These are phyloP conservation scores for Manis crassicaudata DNA, from an alignment of 2,797 vertebrate genomes.

Conservation along the genomic window DNA sequence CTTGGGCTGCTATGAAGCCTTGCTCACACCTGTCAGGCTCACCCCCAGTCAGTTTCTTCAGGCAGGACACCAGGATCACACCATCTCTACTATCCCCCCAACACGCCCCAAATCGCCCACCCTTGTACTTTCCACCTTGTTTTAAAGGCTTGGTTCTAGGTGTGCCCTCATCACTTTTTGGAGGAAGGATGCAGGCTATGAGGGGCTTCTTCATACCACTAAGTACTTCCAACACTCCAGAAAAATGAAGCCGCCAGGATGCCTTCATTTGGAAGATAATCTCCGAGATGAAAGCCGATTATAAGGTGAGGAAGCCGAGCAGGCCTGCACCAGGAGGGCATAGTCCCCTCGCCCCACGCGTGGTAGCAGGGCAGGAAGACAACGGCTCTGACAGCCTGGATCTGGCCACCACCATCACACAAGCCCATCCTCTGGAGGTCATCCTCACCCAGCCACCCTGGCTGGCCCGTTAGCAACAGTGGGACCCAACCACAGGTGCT, in stretches of 20 bases:
- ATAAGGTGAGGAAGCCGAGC: too few relatives aligned
- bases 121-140: neutral
- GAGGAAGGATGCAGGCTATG: neutral
- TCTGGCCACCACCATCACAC: accelerated
- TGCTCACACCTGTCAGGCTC: neutral
- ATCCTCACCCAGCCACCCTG: neutral
- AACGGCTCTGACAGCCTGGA: too few relatives aligned
- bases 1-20: neutral
- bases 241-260: neutral
- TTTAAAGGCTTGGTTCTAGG: neutral
- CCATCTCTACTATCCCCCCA: accelerated
- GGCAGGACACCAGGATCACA: neutral
- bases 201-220: neutral
- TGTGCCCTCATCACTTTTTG: neutral
- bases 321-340: accelerated
- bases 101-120: accelerated
- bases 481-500: accelerated
- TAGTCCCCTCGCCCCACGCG: neutral
- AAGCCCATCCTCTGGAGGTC: neutral
- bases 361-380: neutral
- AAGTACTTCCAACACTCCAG: neutral
- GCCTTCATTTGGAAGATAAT: neutral
- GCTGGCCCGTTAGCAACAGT: accelerated
- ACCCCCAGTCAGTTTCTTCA: accelerated
- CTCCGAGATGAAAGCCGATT: neutral